These are phyloP conservation scores for Callocephalon fimbriatum DNA, from an alignment of 2,113 vertebrate species.

Conservation along the genomic window DNA sequence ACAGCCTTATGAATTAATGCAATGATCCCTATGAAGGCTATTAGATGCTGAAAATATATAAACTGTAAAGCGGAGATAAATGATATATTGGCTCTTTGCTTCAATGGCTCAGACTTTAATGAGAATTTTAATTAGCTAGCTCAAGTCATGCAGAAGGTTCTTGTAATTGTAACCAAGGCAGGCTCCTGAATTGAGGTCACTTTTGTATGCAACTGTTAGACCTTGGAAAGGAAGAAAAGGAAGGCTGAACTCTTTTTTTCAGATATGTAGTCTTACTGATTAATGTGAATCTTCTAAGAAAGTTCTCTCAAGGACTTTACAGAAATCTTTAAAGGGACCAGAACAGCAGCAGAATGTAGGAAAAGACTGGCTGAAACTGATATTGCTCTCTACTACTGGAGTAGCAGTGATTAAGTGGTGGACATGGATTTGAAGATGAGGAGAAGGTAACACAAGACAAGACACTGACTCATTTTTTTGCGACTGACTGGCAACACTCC, in stretches of 20 bases:
- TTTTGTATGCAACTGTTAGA: neutral
- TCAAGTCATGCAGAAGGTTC: constrained; percentile 37
- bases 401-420: neutral
- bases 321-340: neutral
- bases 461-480: neutral
- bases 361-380: neutral
- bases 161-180: neutral
- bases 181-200: neutral
- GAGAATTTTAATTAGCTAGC: constrained; percentile 51
- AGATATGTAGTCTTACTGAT: neutral
- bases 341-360: neutral
- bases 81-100: constrained; percentile 44
- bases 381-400: neutral
- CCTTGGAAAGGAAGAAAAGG: neutral
- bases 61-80: constrained; percentile 8
- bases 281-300: neutral
- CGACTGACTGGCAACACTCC: neutral
- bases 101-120: constrained; percentile 33
- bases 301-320: neutral
- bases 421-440: neutral
- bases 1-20: constrained; percentile 6
- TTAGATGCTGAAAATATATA: constrained; percentile 34
- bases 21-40: constrained; percentile 24
- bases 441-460: neutral
- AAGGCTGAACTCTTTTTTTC: neutral